Base-by-base conservation (phyloP, 2,113 vertebrate species). In the Alces alces region DNA sequence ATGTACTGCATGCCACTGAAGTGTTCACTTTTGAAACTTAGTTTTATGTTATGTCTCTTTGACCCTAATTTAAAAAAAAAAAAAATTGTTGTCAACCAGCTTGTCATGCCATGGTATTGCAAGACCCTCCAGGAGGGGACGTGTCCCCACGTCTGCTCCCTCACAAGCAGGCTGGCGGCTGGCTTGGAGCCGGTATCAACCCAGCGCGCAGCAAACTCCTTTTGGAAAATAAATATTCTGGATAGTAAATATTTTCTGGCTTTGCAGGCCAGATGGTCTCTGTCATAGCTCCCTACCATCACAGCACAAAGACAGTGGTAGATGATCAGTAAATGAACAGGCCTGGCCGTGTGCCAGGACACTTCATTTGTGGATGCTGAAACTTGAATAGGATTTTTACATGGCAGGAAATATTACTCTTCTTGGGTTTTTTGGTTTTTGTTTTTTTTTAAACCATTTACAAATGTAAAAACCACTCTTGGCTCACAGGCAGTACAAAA, bases 391-490 rank as follows among this genome's bases (percentile, higher is more conserved):
- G 92, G 30, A 86, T 91, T 96, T 96, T 91, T 55, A 61, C 23
- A 27, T 57, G 47, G 80, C 73, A 82, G 88, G 52, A 91, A 80
- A 80, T 86, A 70, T 7, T 95, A 19, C 57, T 90, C 80, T 85
- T 55, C 50, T 79, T 61, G 82, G 39, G 28, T 79, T 78, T n/a
- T 52, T n/a, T 2, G 7, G 36, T 1, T 8, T n/a, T 73, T 10
- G 11, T 4, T 33, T 80, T n/a, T 55, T 45, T 50, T 50, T 25
- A 55, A 52, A 33, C 27, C 17, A 61, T 76, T 94, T 73, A 87
- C 73, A 76, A 96, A 94, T 94, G 73, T 82, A 17, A 94, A 96
- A 95, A 92, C 25, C 73, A 19, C 80, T n/a, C 85, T 89, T 33
- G 55, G 50, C 89, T 85, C 3, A 0, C 27, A 52, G 43, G 43